Evolutionary conservation across 2,113 vertebrate species (phyloP), one percentile per base, ranked within the genome.

Genomic region (Danionella cerebrum): DNA sequence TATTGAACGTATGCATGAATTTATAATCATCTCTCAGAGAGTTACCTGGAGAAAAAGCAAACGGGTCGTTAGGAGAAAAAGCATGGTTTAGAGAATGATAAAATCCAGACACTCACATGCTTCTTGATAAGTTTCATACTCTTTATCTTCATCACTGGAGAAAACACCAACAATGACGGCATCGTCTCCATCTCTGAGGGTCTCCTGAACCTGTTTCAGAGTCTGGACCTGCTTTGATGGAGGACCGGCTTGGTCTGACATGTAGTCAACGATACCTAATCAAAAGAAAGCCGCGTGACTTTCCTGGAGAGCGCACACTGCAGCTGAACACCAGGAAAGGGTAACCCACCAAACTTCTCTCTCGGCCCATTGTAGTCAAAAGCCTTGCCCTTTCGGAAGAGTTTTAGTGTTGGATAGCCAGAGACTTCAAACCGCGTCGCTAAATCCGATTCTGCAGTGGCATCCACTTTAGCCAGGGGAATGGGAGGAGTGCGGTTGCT

Each of bases 331-430:
- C 16, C 11, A 29, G 39, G n/a, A 45, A 3, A 14, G 3, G 27
- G 1, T 1, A 10, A 75, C 78, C 1, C 89, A 97, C 96, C 96
- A 0, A 90, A 85, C 76, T 91, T 90, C 77, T 99, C 95, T 82
- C 94, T 84, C 13, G 96, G 96, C 11, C 96, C 96, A 0, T 84
- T 93, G 82, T 98, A 99, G 14, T 95, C 94, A 1, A 94, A 99
- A 39, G 82, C 71, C 60, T 92, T 97, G 29, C 96, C 96, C 73
- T 89, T 96, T 75, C 96, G 92, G 81, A 99, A 99, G 41, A 99
- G 94, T 82, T 98, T 99, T 50, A 99, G 86, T 1, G 92, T 90
- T 42, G 96, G 96, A 67, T 95, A 99, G 14, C 96, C 91, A 0
- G 90, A 83, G 3, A 99, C 93, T 0, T 76, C 89, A 12, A 96